These are phyloP conservation scores for Calliphora vicina DNA, from an alignment of 1,140 invertebrate species.

Conservation along the genomic window DNA sequence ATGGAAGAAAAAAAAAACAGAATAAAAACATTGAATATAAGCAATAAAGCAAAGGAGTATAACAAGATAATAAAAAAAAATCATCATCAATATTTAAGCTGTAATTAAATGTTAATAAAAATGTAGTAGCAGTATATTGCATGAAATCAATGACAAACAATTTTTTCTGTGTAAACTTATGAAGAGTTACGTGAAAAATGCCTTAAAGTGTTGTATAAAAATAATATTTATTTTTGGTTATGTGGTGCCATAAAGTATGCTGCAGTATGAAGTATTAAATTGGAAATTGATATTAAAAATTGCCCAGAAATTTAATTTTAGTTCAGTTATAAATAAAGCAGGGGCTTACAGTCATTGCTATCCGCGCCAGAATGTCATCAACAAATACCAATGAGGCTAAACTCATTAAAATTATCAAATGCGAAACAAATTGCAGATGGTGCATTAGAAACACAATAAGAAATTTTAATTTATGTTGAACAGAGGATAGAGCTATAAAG, in stretches of 20 bases:
- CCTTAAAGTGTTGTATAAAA: neutral
- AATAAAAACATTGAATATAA: neutral
- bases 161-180: neutral
- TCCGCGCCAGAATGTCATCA: too few relatives aligned
- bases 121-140: neutral
- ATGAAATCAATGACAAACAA: constrained; percentile 15
- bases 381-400: too few relatives aligned
- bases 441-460: too few relatives aligned
- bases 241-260: neutral
- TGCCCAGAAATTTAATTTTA: too few relatives aligned
- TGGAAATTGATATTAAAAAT: too few relatives aligned
- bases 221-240: neutral
- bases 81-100: neutral
- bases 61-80: neutral
- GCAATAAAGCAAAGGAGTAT: neutral
- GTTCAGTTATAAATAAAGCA: too few relatives aligned
- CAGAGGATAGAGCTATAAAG: too few relatives aligned
- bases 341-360: too few relatives aligned
- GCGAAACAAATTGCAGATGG: too few relatives aligned
- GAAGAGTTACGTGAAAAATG: neutral
- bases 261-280: too few relatives aligned
- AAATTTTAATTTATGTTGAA: too few relatives aligned
- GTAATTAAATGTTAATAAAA: neutral
- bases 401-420: too few relatives aligned
- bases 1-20: neutral